Percentiles rank a stretch among this genome's conserved stretches.
phyloP scores from a whole-genome alignment of 2,888 invertebrate genomes.

The Mimumesa dahlbomi region DNA sequence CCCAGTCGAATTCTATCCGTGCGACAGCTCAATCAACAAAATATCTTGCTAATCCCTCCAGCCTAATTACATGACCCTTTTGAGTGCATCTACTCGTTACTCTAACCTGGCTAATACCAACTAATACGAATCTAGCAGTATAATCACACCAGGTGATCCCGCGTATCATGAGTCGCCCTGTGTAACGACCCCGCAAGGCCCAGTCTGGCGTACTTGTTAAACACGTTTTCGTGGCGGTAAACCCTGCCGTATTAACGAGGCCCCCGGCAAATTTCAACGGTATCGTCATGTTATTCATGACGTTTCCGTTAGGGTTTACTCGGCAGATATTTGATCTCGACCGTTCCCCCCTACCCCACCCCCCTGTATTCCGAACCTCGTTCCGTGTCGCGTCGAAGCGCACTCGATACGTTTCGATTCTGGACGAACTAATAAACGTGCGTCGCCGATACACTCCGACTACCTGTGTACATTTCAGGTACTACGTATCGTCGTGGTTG shows the following conservation, averaged over 20 bases:
- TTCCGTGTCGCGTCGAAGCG: background rate
- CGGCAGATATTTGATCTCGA: slow-evolving; percentile 59
- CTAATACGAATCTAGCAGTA: slow-evolving; percentile 22
- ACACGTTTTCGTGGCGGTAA: slow-evolving; percentile 28
- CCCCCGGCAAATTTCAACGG: slow-evolving; percentile 48
- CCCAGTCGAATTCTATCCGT: no score
- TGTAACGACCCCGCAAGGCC: slow-evolving; percentile 43
- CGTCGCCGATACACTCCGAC: slow-evolving; percentile 24
- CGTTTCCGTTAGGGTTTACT: slow-evolving; percentile 44
- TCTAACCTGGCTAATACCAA: background rate
- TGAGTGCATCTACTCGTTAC: slow-evolving; percentile 7
- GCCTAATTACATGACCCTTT: slow-evolving; percentile 34
- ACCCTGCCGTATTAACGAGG: slow-evolving; percentile 36
- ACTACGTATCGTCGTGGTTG: background rate
- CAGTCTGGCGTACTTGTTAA: slow-evolving; percentile 32
- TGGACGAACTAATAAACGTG: slow-evolving; percentile 57
- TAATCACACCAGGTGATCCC: slow-evolving; percentile 40
- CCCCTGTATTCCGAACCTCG: background rate
- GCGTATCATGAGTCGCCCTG: background rate
- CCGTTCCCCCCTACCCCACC: background rate
- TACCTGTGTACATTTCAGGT: slow-evolving; percentile 6
- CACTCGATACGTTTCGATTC: slow-evolving; percentile 23
- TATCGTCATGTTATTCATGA: slow-evolving; percentile 38
- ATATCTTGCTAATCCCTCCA: slow-evolving; percentile 6
- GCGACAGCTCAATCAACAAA: slow-evolving; percentile 4